Base-by-base conservation (phyloP, 2,797 vertebrate species). In the Sebastes paucispinis region DNA sequence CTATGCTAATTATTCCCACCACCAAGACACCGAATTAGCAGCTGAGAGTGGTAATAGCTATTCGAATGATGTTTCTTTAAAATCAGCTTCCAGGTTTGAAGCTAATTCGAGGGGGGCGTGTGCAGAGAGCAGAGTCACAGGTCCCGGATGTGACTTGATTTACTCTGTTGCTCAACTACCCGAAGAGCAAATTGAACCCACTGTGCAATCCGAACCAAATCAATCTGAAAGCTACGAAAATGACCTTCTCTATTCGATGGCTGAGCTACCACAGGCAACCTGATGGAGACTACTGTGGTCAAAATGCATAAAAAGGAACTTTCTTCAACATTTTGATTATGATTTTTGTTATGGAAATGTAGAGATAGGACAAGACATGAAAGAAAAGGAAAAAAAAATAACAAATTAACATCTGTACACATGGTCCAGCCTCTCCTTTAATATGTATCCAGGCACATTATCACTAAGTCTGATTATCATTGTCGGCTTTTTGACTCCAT, bases 91-190 rank as follows among this genome's bases (percentile, higher is more conserved):
- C 50, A 27, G 2, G 3, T 68, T 4, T 39, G 1, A 29, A 14
- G 16, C 34, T 24, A 16, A 2, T 57, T 63, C 31, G 39, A 73
- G 1, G 22, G 6, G n/a, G 3, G 2, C 20, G 6, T 66, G 16
- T 52, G 5, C 8, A 50, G 34, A 39, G 2, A 80, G 22, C 66
- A 66, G 4, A 52, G 29, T n/a, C n/a, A n/a, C n/a, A n/a, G n/a
- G n/a, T n/a, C n/a, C n/a, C n/a, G n/a, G n/a, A n/a, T n/a, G n/a
- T n/a, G n/a, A n/a, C n/a, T n/a, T 6, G 1, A 4, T 86, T 27
- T 73, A 81, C 25, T 76, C 80, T 67, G 25, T 81, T 69, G 31
- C 6, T 77, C 14, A 84, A 24, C 25, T 16, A 5, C 39, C 78
- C 25, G 6, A 65, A 68, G 2, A 54, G n/a, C 47, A 32, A 16